Evolutionary conservation across 1,140 invertebrate genomes (phyloP), one percentile per base, ranked within the genome.

Genomic region (Harpegnathos saltator): DNA sequence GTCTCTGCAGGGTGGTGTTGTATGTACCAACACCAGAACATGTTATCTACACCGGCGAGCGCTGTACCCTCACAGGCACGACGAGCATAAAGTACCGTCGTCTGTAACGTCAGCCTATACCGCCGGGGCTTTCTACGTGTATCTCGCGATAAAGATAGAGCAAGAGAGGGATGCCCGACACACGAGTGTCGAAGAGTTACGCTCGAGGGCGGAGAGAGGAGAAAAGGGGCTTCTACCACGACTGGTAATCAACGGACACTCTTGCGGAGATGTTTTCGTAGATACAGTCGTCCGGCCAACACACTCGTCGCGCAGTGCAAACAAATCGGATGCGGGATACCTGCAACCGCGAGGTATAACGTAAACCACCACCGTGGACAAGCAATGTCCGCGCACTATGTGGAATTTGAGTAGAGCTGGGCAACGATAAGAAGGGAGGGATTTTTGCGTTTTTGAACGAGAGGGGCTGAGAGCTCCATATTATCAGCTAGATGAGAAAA

Each of bases 221-320:
- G 69, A 24, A 44, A 44, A 22, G 24, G 26, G 22, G 11, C n/a
- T 50, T 54, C 62, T 56, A 38, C 62, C 33, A 26, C 29, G 15
- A 48, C n/a, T 68, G 74, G 63, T 48, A 68, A 77, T 77, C 74
- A 77, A 68, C 74, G 66, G 74, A 77, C 74, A 65, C 52, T 77
- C 48, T 77, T 65, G 26, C 29, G 11, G 54, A 77, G 74, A 77
- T 38, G 26, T 58, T 19, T 52, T 74, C 26, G 68, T 12, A 44
- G 19, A 33, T 77, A 33, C 11, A 77, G 33, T 66, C 26, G 19
- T 65, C 14, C 4, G n/a, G 54, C 4, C n/a, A 9, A 44, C 38
- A 44, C 14, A 19, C 19, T 66, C 19, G 38, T 26, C 15, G 44
- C 24, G 9, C 26, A 24, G 44, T 66, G 66, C 19, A 54, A 26